A percentile compares a stretch with the other conserved stretches of the same genome.
Conservation (phyloP, 2,113 vertebrate genomes). For the Esox niger region DNA sequence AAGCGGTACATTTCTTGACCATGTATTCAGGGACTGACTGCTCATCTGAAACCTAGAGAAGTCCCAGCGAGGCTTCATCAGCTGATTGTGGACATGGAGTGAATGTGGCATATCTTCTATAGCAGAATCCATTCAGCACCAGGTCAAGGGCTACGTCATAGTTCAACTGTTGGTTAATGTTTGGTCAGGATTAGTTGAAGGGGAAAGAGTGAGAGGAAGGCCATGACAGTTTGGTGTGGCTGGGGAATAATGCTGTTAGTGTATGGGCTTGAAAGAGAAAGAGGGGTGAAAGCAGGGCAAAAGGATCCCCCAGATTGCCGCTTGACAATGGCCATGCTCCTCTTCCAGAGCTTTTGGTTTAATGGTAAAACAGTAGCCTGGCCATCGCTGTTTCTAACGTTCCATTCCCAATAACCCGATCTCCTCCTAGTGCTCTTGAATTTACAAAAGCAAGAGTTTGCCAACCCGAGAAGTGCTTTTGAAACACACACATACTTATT, state of each 20-base stretch:
- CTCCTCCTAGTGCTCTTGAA: not conserved
- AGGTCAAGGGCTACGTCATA: slow-evolving; percentile 29
- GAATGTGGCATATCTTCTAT: slow-evolving; percentile 28
- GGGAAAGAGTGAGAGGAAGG: slow-evolving; percentile 3
- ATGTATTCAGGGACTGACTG: not conserved
- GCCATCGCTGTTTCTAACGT: too few species aligned
- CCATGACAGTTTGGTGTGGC: too few species aligned
- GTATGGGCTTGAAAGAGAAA: too few species aligned
- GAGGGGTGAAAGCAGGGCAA: not conserved
- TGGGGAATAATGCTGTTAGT: too few species aligned
- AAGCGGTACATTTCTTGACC: not conserved
- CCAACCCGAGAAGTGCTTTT: slow-evolving; percentile 10
- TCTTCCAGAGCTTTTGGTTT: too few species aligned
- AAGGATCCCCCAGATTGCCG: too few species aligned
- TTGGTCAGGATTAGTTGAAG: slow-evolving; percentile 48
- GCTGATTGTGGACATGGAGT: slow-evolving; percentile 26
- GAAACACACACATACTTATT: slow-evolving; percentile 9
- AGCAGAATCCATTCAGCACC: slow-evolving; percentile 32
- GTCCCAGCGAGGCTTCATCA: slow-evolving; percentile 20
- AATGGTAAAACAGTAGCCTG: too few species aligned
- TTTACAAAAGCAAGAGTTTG: slow-evolving; percentile 11
- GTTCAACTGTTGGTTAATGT: slow-evolving; percentile 49
- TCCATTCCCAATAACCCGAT: too few species aligned
- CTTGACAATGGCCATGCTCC: too few species aligned
- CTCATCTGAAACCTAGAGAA: too few species aligned